These are phyloP conservation scores for Bellardia pandia DNA, from an alignment of 2,888 invertebrate genomes.

Conservation along the genomic window DNA sequence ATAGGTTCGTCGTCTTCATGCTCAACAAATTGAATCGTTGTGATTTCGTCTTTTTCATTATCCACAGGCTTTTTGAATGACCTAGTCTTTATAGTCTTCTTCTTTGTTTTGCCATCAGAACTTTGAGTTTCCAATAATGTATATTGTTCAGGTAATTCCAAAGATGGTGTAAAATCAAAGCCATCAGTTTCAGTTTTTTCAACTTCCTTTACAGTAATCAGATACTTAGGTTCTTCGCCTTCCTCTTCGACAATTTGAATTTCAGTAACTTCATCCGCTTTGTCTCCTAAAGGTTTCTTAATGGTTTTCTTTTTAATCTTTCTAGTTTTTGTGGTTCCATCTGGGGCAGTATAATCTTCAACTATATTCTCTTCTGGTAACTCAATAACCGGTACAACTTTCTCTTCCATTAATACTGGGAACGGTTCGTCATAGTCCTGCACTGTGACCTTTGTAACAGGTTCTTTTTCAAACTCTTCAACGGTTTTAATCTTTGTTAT, in stretches of 20 bases:
- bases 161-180: constrained; percentile 72
- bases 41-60: constrained; percentile 82
- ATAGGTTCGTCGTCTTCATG: constrained; percentile 80
- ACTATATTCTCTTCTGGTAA: constrained; percentile 80
- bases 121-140: constrained; percentile 79
- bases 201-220: constrained; percentile 78
- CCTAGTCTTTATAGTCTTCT: constrained; percentile 81
- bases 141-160: constrained; percentile 82
- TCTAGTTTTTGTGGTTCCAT: constrained; percentile 79
- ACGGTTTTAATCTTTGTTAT: constrained; percentile 83
- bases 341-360: constrained; percentile 77
- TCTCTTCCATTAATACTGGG: constrained; percentile 78
- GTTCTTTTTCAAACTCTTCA: constrained; percentile 84
- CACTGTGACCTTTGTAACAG: constrained; percentile 82
- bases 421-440: constrained; percentile 79
- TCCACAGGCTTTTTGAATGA: constrained; percentile 82
- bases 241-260: constrained; percentile 84
- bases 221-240: constrained; percentile 82
- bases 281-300: constrained; percentile 83
- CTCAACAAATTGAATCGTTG: constrained; percentile 83
- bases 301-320: constrained; percentile 83
- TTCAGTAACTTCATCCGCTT: constrained; percentile 84
- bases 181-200: constrained; percentile 72
- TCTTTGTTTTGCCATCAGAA: constrained; percentile 81
- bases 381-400: constrained; percentile 78